Evolutionary conservation across 2,888 invertebrate species (phyloP).

Genomic region (Drosophila koepferae): DNA sequence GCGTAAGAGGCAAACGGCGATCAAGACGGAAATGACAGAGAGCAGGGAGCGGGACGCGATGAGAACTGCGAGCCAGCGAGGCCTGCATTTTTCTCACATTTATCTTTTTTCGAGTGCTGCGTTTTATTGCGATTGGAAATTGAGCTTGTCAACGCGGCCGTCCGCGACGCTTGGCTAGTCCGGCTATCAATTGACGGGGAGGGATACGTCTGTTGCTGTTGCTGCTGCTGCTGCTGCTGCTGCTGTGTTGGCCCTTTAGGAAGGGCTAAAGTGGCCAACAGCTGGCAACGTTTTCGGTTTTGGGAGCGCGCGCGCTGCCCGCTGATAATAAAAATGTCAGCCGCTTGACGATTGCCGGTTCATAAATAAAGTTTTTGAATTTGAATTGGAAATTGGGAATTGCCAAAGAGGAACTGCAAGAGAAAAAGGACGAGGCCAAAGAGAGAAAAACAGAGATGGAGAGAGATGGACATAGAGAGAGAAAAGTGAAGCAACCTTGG

Average conservation of each 20-base stretch:
- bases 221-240: constrained; percentile 30
- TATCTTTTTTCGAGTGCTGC: constrained; percentile 79
- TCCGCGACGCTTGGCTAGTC: constrained; percentile 73
- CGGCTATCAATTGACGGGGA: constrained; percentile 36
- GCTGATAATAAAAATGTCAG: constrained; percentile 84
- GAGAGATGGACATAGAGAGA: no score
- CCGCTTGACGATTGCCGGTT: constrained; percentile 74
- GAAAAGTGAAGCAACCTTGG: neutral
- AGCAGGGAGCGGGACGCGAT: neutral
- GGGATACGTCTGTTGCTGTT: constrained; percentile 27
- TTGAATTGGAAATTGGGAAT: constrained; percentile 71
- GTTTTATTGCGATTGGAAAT: constrained; percentile 81
- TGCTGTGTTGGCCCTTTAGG: constrained; percentile 18
- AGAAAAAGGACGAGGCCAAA: neutral
- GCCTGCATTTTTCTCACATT: constrained; percentile 81
- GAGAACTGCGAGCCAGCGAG: constrained; percentile 44
- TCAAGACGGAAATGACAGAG: constrained; percentile 32
- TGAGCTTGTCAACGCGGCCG: constrained; percentile 78
- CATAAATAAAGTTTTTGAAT: constrained; percentile 81
- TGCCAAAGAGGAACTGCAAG: neutral
- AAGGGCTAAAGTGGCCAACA: constrained; percentile 52
- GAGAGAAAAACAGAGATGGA: no score
- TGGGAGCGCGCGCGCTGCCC: constrained; percentile 64
- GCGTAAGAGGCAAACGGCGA: constrained; percentile 42
- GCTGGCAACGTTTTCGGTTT: constrained; percentile 60